Conservation (phyloP, 2,113 vertebrate species). For the Mionectes macconnelli region DNA sequence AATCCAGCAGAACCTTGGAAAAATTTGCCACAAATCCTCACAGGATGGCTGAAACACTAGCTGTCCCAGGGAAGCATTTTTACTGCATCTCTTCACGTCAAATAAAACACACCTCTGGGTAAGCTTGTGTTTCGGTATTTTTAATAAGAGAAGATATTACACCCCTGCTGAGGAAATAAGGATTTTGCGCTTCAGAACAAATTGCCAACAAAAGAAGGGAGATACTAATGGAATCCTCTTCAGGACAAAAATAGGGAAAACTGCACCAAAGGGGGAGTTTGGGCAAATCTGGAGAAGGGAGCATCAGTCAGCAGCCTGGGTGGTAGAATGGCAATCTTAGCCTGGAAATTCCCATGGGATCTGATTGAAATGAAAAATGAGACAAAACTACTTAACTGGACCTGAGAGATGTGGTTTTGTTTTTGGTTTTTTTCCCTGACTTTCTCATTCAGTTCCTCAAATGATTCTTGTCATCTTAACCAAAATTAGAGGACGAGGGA, state of each 20-base stretch:
- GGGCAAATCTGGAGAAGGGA: background rate
- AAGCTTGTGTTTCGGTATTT: constrained; percentile 20
- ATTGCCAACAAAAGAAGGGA: background rate
- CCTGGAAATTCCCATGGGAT: background rate
- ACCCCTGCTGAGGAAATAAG: constrained; percentile 23
- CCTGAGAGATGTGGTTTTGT: background rate
- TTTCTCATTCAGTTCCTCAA: background rate
- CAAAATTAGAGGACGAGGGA: background rate
- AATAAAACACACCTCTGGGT: constrained; percentile 44
- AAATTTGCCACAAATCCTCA: background rate
- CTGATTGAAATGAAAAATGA: background rate
- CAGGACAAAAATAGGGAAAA: background rate
- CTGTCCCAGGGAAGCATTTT: constrained; percentile 40
- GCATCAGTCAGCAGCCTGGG: background rate
- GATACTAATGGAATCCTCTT: background rate
- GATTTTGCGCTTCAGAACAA: background rate
- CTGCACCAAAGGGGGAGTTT: background rate
- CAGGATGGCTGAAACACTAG: constrained; percentile 5
- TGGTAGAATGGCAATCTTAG: background rate
- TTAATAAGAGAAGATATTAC: constrained; percentile 43
- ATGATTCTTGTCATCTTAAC: background rate
- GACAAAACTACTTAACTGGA: background rate
- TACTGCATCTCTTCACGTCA: background rate
- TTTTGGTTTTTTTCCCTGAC: background rate
- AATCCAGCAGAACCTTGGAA: background rate